A percentile compares a stretch with the other conserved stretches of the same genome.
These are phyloP conservation scores for Melanargia galathea DNA, from an alignment of 2,888 invertebrate species.

Conservation along the genomic window DNA sequence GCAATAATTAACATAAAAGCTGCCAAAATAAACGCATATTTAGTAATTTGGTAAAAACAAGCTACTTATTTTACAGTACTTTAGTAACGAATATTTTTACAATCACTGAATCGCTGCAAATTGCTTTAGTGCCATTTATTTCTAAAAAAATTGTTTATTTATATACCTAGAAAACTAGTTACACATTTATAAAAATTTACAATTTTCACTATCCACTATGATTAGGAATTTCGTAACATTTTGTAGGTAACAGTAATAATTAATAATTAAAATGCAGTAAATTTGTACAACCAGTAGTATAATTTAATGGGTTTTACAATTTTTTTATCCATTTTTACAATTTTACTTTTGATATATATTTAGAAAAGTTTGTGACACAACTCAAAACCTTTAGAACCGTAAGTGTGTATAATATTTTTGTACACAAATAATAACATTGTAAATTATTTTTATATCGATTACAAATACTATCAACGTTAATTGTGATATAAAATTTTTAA, in stretches of 20 bases:
- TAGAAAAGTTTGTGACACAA: background rate
- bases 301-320: constrained; percentile 15
- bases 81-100: background rate
- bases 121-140: background rate
- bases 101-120: background rate
- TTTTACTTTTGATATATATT: background rate
- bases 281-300: constrained; percentile 16
- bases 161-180: background rate
- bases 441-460: constrained; percentile 6
- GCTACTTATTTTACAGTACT: background rate
- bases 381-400: constrained; percentile 15
- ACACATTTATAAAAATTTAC: background rate
- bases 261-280: constrained; percentile 7
- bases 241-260: background rate
- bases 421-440: constrained; percentile 11
- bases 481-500: background rate
- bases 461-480: background rate
- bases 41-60: constrained; percentile 1
- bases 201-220: background rate
- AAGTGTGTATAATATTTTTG: background rate
- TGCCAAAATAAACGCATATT: constrained; percentile 9
- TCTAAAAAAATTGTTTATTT: constrained; percentile 4
- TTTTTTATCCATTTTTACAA: constrained; percentile 7
- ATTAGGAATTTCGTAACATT: background rate
- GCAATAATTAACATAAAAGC: background rate